Evolutionary conservation across 2,113 vertebrate species (phyloP).

Genomic region (Brachirus orientalis): DNA sequence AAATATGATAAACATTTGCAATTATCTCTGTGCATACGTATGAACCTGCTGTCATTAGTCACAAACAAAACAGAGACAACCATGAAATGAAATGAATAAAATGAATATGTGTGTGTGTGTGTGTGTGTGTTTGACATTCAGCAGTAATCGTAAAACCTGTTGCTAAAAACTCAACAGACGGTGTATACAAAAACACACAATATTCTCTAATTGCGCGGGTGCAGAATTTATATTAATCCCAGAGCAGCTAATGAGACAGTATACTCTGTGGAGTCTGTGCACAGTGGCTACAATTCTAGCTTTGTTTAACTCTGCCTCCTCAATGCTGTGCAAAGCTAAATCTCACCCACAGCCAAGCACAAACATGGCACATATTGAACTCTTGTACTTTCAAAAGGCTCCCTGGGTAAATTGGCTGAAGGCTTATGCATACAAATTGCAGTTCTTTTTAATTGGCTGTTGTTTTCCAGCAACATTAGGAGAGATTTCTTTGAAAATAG

Average conservation of each 20-base stretch:
- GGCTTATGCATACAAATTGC: constrained; percentile 57
- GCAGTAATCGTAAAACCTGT: neutral
- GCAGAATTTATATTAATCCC: constrained; percentile 65
- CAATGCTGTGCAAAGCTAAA: constrained; percentile 21
- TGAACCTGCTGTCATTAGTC: neutral
- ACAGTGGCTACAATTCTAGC: constrained; percentile 37
- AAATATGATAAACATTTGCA: constrained; percentile 5
- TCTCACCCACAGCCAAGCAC: constrained; percentile 40
- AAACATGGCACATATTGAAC: constrained; percentile 33
- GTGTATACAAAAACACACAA: neutral
- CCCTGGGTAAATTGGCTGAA: constrained; percentile 51
- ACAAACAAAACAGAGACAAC: neutral
- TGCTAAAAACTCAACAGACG: neutral
- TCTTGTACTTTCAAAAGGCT: constrained; percentile 24
- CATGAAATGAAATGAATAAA: too few species aligned
- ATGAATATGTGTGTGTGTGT: too few species aligned
- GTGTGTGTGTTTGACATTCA: neutral
- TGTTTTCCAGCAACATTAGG: constrained; percentile 57
- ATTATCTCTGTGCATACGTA: neutral
- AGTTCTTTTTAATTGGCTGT: constrained; percentile 71
- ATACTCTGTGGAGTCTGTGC: constrained; percentile 57
- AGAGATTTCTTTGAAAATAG: constrained; percentile 47
- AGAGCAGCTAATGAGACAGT: constrained; percentile 66
- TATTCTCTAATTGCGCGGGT: constrained; percentile 54
- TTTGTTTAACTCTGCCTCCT: constrained; percentile 34